These are phyloP conservation scores for Heliconius ethilla DNA, from an alignment of 2,888 invertebrate species.

Conservation along the genomic window DNA sequence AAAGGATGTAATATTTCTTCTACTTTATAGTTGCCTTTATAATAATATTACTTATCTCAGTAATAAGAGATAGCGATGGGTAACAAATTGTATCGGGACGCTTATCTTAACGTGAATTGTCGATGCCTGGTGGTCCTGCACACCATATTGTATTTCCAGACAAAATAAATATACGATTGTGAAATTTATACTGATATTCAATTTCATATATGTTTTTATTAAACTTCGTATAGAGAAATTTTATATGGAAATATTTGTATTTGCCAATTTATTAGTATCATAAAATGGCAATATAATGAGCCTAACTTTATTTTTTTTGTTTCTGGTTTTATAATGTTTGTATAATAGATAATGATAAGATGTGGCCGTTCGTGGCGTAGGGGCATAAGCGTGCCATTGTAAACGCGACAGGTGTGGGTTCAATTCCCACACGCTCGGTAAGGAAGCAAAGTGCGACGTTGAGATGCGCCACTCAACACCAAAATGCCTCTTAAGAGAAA, in stretches of 20 bases:
- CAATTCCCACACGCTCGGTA: too few relatives aligned
- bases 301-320: neutral
- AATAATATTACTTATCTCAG: slow-evolving; percentile 63
- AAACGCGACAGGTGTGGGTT: too few relatives aligned
- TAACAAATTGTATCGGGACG: slow-evolving; percentile 69
- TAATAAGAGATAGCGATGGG: slow-evolving; percentile 60
- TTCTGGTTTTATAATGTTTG: neutral
- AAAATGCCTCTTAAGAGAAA: too few relatives aligned
- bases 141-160: slow-evolving; percentile 42
- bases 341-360: too few relatives aligned
- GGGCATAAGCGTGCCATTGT: too few relatives aligned
- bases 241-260: neutral
- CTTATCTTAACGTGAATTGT: slow-evolving; percentile 46
- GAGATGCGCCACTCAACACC: too few relatives aligned
- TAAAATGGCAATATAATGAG: neutral
- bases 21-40: slow-evolving; percentile 45
- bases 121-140: slow-evolving; percentile 42
- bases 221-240: neutral
- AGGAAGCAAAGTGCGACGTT: too few relatives aligned
- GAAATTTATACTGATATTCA: neutral
- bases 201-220: slow-evolving; percentile 12
- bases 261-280: neutral
- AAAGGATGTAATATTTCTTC: slow-evolving; percentile 43
- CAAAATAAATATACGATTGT: slow-evolving; percentile 19
- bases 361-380: too few relatives aligned